Conservation (phyloP, 2,797 vertebrate genomes). For the Pseudocheirus occidentalis region DNA sequence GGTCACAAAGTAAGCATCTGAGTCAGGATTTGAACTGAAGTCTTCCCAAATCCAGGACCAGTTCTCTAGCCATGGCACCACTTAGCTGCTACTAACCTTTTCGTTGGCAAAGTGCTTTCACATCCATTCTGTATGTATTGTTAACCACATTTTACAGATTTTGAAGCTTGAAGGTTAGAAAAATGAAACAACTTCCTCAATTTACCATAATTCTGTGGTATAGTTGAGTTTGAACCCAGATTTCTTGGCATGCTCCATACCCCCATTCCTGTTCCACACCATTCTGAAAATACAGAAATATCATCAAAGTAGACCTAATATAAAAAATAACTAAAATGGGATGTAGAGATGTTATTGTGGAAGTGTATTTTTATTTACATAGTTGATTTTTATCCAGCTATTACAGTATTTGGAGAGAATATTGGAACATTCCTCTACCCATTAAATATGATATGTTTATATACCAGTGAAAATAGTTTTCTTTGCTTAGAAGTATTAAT, state of each 20-base stretch:
- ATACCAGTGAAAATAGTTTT: neutral
- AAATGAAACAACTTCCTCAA: neutral
- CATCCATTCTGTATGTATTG: neutral
- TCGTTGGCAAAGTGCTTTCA: neutral
- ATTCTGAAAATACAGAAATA: neutral
- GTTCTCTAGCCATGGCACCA: neutral
- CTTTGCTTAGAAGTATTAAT: neutral
- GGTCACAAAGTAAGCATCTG: neutral
- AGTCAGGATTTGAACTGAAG: neutral
- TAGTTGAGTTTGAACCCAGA: neutral
- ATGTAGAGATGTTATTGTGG: neutral
- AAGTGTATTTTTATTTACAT: neutral
- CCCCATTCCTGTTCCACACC: neutral
- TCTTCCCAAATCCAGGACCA: neutral
- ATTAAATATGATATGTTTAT: neutral
- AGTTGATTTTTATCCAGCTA: neutral
- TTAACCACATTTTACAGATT: neutral
- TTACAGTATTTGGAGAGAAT: constrained; percentile 2
- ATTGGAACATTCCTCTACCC: constrained; percentile 5
- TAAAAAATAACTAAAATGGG: neutral
- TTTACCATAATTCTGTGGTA: neutral
- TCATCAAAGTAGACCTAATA: neutral
- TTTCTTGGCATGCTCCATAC: neutral
- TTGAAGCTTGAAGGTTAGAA: neutral
- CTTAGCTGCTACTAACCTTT: neutral